These are phyloP conservation scores for Apaloderma vittatum DNA, from an alignment of 2,113 vertebrate genomes.

Conservation along the genomic window DNA sequence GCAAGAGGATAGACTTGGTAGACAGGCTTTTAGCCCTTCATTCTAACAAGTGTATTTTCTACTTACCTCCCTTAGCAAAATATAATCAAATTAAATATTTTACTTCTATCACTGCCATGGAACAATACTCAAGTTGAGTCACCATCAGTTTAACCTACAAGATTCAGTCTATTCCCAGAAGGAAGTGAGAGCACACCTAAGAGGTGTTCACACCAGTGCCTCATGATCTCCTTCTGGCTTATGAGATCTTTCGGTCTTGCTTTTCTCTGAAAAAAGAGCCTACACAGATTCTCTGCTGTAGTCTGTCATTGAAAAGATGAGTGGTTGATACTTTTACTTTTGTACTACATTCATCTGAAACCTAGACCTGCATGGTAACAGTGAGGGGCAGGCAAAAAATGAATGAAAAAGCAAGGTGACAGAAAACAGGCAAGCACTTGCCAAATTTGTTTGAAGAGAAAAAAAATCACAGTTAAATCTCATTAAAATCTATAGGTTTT, in stretches of 20 bases:
- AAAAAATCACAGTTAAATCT: not conserved
- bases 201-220: accelerated
- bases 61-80: accelerated
- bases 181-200: not conserved
- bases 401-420: not conserved
- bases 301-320: not conserved
- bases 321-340: not conserved
- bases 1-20: not conserved
- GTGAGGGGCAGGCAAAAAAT: not conserved
- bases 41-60: not conserved
- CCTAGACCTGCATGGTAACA: not conserved
- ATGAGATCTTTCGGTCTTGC: not conserved
- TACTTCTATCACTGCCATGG: not conserved
- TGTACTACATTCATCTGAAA: not conserved
- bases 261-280: not conserved
- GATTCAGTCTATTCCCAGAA: not conserved
- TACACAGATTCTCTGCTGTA: not conserved
- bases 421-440: not conserved
- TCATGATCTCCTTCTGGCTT: not conserved
- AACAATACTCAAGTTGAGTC: not conserved
- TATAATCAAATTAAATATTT: too few species aligned
- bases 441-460: not conserved
- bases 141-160: not conserved
- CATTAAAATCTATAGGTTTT: not conserved
- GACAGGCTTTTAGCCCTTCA: not conserved